Conservation (phyloP, 2,888 invertebrate species). For the Amiota communis region DNA sequence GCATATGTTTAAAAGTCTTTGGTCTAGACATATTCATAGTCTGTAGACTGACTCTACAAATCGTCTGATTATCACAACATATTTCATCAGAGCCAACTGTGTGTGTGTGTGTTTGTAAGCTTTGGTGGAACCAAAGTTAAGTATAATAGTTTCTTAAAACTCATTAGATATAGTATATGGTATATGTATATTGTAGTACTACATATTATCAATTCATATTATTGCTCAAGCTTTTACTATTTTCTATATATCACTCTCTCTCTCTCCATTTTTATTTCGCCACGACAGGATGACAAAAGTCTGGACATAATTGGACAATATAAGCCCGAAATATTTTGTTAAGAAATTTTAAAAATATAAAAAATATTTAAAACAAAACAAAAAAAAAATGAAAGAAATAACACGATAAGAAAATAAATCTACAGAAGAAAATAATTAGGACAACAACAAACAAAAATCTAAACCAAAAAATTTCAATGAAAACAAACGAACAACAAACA, state of each 20-base stretch:
- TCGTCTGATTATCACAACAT: too few relatives aligned
- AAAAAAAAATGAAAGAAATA: constrained; percentile 40
- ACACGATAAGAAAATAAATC: constrained; percentile 32
- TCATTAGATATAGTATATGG: too few relatives aligned
- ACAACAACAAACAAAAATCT: constrained; percentile 33
- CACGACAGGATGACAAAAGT: constrained; percentile 80
- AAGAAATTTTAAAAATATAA: constrained; percentile 66
- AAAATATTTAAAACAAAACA: constrained; percentile 40
- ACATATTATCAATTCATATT: constrained; percentile 1
- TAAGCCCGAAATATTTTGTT: constrained; percentile 87
- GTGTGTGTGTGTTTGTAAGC: too few relatives aligned
- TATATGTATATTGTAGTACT: too few relatives aligned
- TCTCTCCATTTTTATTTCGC: constrained; percentile 40
- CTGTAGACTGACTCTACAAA: too few relatives aligned
- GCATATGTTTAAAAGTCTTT: too few relatives aligned
- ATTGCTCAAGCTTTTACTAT: constrained; percentile 27
- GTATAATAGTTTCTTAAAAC: too few relatives aligned
- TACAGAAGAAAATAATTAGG: constrained; percentile 25
- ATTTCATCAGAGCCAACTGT: too few relatives aligned
- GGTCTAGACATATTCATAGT: too few relatives aligned
- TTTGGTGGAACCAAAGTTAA: too few relatives aligned
- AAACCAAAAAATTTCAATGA: constrained; percentile 32
- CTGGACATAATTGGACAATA: constrained; percentile 86
- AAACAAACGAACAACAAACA: constrained; percentile 36
- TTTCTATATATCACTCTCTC: constrained; percentile 27